A percentile compares a stretch with the other conserved stretches of the same genome.
Conservation (phyloP, 1,140 invertebrate genomes). For the Bradysia coprophila region DNA sequence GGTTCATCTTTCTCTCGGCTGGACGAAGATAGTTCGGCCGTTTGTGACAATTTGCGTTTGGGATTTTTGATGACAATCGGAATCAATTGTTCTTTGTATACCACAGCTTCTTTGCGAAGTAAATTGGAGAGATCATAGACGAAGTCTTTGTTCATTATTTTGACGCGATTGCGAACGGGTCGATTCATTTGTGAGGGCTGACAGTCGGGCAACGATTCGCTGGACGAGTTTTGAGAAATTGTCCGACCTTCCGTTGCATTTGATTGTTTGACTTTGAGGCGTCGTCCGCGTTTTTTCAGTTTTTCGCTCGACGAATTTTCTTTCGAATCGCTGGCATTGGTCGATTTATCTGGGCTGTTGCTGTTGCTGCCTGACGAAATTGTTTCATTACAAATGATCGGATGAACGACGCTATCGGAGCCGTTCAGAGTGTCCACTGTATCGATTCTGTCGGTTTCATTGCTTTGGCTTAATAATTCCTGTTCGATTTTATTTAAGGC, state of each 20-base stretch:
- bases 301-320: background rate
- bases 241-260: background rate
- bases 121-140: constrained; percentile 42
- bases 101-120: constrained; percentile 18
- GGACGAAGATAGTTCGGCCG: background rate
- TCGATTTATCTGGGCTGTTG: background rate
- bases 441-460: too few species aligned
- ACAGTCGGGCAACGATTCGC: background rate
- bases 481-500: background rate
- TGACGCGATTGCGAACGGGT: constrained; percentile 40
- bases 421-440: background rate
- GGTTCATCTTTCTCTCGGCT: background rate
- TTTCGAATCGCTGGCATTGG: background rate
- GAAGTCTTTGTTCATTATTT: constrained; percentile 42
- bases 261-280: too few species aligned
- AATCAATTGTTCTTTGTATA: background rate
- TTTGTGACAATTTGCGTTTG: background rate
- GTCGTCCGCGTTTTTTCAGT: background rate
- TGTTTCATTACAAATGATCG: background rate
- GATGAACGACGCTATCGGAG: background rate
- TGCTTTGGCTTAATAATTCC: too few species aligned
- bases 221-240: background rate
- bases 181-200: constrained; percentile 13
- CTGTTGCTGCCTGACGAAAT: background rate
- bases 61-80: background rate